Percentiles rank a stretch among this genome's conserved stretches.
phyloP scores from a whole-genome alignment of 2,113 vertebrate genomes.

The Lamprotornis superbus region DNA sequence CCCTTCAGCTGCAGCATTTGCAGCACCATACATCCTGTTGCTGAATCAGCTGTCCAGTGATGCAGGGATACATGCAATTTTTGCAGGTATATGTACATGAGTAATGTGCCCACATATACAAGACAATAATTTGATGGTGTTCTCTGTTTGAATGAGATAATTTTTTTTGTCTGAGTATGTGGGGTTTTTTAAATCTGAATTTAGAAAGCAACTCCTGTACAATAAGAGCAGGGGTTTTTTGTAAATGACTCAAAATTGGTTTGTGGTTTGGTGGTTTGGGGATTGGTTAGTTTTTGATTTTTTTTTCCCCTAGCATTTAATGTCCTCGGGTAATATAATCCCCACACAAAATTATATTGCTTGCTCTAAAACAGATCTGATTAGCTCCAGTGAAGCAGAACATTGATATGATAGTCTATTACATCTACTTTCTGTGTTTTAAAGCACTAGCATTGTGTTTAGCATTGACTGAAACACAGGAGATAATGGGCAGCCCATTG shows the following conservation, averaged over 20 bases:
- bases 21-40: neutral
- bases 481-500: neutral
- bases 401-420: neutral
- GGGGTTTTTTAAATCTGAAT: neutral
- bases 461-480: neutral
- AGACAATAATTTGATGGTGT: neutral
- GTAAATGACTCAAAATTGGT: neutral
- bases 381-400: neutral
- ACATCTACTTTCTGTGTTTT: neutral
- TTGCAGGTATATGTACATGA: neutral
- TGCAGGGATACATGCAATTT: neutral
- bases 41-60: neutral
- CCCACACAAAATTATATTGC: neutral
- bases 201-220: neutral
- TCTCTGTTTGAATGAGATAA: neutral
- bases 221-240: neutral
- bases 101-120: neutral
- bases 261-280: neutral
- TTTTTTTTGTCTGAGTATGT: neutral
- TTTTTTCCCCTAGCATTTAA: neutral
- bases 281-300: neutral
- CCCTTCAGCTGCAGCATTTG: neutral
- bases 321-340: neutral
- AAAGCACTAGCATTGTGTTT: neutral
- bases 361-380: neutral